Evolutionary conservation across 2,113 vertebrate species (phyloP), one percentile per base, ranked within the genome.

Genomic region (Platycercus adscitus): DNA sequence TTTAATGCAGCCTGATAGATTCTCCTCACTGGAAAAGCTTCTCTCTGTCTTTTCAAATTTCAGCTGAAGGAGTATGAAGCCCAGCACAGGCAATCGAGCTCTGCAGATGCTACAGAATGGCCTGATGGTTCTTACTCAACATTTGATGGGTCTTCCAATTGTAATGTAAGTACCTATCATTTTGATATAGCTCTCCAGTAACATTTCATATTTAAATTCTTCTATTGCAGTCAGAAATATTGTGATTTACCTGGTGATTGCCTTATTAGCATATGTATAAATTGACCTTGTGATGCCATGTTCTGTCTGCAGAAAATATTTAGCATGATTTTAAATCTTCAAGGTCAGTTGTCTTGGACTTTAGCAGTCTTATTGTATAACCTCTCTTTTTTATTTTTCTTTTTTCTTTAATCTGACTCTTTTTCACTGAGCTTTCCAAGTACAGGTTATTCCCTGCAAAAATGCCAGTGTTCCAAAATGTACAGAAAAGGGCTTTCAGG

Each of bases 11-110:
- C 81, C 33, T 39, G 28, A 47, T 86, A 55, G 47, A 31, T 91
- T 1, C 56, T 88, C 61, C 44, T 72, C 26, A 52, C 58, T 65
- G 52, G 21, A 77, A 89, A 72, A 85, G 44, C 1, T 89, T 94
- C 43, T 41, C 23, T 72, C 16, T 90, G 41, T 92, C 56, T 95
- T 81, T 81, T 93, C 55, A 98, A 96, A 97, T 98, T 98, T 97
- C 98, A 99, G 99, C 98, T 99, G 97, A 99, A 99, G 97, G 99
- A 99, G 86, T 99, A 99, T 92, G 99, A 99, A 97, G 98, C 98
- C 41, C 99, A 99, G 96, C 99, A 98, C 98, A 99, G 98, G 97
- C 99, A 99, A 64, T 98, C 98, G 5, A 96, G 98, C 79, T 92
- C 98, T 97, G 93, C 98, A 97, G 99, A 99, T 95, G 97, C 98